phyloP scores from a whole-genome alignment of 1,140 invertebrate genomes.

The Samia ricini region DNA sequence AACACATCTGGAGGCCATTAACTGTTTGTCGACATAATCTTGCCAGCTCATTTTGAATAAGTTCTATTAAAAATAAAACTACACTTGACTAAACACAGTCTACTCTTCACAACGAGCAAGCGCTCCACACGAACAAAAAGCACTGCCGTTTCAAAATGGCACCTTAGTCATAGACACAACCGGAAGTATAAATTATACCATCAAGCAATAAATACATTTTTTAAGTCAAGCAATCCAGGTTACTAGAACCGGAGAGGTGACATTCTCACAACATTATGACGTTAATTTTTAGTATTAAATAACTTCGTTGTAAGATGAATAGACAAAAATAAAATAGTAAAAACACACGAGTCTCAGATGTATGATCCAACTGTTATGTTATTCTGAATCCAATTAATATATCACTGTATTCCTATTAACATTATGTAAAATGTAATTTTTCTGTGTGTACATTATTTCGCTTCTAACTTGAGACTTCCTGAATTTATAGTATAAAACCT shows the following conservation, averaged over 20 bases:
- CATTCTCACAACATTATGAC: background rate
- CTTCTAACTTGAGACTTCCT: too few relatives aligned
- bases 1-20: constrained; percentile 94
- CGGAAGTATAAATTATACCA: constrained; percentile 41
- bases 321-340: too few relatives aligned
- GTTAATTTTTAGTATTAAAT: too few relatives aligned
- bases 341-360: too few relatives aligned
- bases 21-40: constrained; percentile 98
- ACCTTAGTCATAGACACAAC: constrained; percentile 65
- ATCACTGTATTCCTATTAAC: too few relatives aligned
- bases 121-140: constrained; percentile 77
- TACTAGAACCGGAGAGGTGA: background rate
- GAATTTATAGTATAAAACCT: too few relatives aligned
- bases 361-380: too few relatives aligned
- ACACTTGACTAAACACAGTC: constrained; percentile 71
- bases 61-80: constrained; percentile 75
- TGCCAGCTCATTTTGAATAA: constrained; percentile 93
- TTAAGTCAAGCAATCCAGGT: background rate
- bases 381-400: too few relatives aligned
- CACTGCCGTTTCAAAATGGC: constrained; percentile 76
- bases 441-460: too few relatives aligned
- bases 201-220: background rate
- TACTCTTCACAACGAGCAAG: constrained; percentile 71
- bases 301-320: too few relatives aligned
- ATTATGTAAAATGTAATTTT: too few relatives aligned